Evolutionary conservation across 1,140 invertebrate genomes (phyloP).

Genomic region (Choristoneura fumiferana): DNA sequence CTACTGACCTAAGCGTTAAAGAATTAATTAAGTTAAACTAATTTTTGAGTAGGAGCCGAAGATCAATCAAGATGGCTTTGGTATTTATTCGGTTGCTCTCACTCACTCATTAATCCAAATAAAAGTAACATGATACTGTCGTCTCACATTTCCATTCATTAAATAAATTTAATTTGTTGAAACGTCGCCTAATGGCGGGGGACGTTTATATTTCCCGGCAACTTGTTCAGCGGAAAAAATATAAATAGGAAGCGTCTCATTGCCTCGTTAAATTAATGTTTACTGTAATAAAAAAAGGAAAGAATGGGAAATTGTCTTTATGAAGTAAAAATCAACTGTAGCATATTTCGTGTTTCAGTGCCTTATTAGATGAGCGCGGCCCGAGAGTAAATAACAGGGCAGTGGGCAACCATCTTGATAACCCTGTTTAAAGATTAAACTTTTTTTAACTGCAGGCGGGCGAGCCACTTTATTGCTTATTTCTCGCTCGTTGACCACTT

Average conservation of each 20-base stretch:
- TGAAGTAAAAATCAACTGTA: slow-evolving; percentile 14
- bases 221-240: slow-evolving; percentile 28
- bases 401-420: slow-evolving; percentile 9
- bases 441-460: not conserved
- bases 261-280: slow-evolving; percentile 29
- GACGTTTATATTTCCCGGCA: slow-evolving; percentile 31
- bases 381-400: not conserved
- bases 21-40: too few relatives aligned
- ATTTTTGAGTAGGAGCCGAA: too few relatives aligned
- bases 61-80: too few relatives aligned
- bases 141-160: slow-evolving; percentile 31
- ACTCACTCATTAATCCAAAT: not conserved
- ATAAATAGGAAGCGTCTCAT: slow-evolving; percentile 29
- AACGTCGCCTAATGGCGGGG: slow-evolving; percentile 30
- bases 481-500: too few relatives aligned
- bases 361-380: slow-evolving; percentile 3
- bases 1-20: too few relatives aligned
- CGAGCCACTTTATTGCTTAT: slow-evolving; percentile 1
- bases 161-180: slow-evolving; percentile 39
- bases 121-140: slow-evolving; percentile 19
- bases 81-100: too few relatives aligned
- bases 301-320: slow-evolving; percentile 21
- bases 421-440: slow-evolving; percentile 18
- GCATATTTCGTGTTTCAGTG: slow-evolving; percentile 3
- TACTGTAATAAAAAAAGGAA: slow-evolving; percentile 21